Evolutionary conservation across 2,888 invertebrate species (phyloP), one percentile per base, ranked within the genome.

Genomic region (Dicycla oo): DNA sequence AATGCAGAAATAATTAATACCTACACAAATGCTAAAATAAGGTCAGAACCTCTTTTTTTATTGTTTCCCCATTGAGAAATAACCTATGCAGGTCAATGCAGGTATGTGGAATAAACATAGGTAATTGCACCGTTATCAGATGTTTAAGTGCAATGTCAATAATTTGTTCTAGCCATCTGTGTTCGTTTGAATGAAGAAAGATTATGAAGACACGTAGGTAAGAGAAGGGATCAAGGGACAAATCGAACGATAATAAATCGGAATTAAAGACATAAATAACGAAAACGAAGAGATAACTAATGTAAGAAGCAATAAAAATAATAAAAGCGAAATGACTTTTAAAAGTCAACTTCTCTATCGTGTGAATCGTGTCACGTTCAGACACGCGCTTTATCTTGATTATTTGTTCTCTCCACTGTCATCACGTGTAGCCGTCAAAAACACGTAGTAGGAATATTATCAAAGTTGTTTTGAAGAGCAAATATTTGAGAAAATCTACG

Each of bases 401-500:
- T 45, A 56, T 60, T 70, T 30, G 3, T 8, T 11, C 11, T 18
- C 18, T 61, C 43, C 4, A 13, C 11, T 51, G 6, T 0, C 7
- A 15, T 15, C 69, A 43, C 18, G 20, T 47, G 40, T 26, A 54
- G 1, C 0, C 20, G 13, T 43, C 30, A 58, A 66, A 64, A 57
- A 43, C 18, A 62, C 43, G 15, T 53, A 34, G 38, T 10, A n/a
- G 20, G 18, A 56, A 0, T 8, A 34, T 54, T 58, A 57, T 73
- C 38, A 13, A 3, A 73, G 6, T n/a, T 30, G 38, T 78, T 60
- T 51, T 62, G 20, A 30, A n/a, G 1, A 54, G 56, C 47, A 64
- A 77, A 80, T 70, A 73, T 80, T 80, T 73, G 60, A 53, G 34
- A 49, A 63, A 49, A 20, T 11, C 15, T 23, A 51, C 57, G 53